Base-by-base conservation (phyloP, 2,888 invertebrate genomes). In the Acanthosepion lycidas region DNA sequence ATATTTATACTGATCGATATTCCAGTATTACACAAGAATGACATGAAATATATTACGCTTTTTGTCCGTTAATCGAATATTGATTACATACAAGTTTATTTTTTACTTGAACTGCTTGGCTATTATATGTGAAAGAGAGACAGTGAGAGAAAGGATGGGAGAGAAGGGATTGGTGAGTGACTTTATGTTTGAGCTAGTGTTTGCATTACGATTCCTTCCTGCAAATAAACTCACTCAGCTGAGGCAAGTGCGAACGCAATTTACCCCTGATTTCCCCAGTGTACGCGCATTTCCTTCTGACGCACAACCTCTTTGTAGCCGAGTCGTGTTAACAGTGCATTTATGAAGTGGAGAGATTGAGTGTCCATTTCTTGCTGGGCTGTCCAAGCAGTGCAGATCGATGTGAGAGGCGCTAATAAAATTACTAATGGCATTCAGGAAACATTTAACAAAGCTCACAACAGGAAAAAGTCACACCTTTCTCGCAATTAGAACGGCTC, bases 401-500 rank as follows among this genome's bases (percentile, higher is more conserved):
- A 64, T 64, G 28, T 0, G 28, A 64, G 64, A 64, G 64, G 6
- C 78, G 18, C n/a, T 78, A 78, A 78, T 78, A 28, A 78, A 78
- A 78, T n/a, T n/a, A 78, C 78, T 78, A 78, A 78, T 78, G 78
- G 78, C 78, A 78, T 78, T 78, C 28, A n/a, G 78, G 78, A 78
- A 78, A 6, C 78, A n/a, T n/a, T 78, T 78, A n/a, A n/a, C 9
- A 78, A 78, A n/a, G 78, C 12, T 9, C 3, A 12, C 28, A n/a
- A 78, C n/a, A n/a, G 78, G n/a, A 78, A 78, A 8, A 59, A 51
- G 3, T 23, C 20, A 59, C 59, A 59, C 59, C 5, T 59, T 59
- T n/a, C 78, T 28, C 12, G 78, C n/a, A 78, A 78, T 78, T 28
- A 78, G n/a, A 78, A n/a, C 9, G 78, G 78, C 78, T 78, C n/a